phyloP scores from a whole-genome alignment of 2,888 invertebrate species.

The Drosophila macrospina region DNA sequence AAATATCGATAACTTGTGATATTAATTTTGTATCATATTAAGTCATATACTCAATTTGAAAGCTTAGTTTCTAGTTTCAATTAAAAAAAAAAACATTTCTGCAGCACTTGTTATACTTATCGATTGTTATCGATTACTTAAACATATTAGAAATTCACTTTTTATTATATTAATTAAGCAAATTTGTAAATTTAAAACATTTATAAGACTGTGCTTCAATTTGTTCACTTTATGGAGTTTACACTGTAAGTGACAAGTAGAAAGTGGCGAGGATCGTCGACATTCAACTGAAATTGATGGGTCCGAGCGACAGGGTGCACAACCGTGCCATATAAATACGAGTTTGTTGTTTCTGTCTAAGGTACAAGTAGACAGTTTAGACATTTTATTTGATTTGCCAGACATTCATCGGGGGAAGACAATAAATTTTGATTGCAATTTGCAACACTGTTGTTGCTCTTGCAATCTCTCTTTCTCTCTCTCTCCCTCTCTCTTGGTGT shows the following conservation, averaged over 20 bases:
- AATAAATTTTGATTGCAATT: constrained; percentile 73
- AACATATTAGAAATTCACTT: neutral
- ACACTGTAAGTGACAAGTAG: neutral
- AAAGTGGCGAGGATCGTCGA: constrained; percentile 12
- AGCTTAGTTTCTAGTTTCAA: too few relatives aligned
- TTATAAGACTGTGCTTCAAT: too few relatives aligned
- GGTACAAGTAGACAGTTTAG: constrained; percentile 53
- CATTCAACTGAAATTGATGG: constrained; percentile 53
- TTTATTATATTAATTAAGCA: neutral
- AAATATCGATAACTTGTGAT: constrained; percentile 1
- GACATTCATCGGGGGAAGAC: constrained; percentile 66
- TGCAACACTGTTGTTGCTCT: constrained; percentile 54
- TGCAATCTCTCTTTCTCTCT: neutral
- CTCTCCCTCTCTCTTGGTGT: neutral
- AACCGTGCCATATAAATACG: constrained; percentile 58
- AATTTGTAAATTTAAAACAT: neutral
- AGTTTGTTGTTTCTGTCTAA: constrained; percentile 29
- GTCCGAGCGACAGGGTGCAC: constrained; percentile 59
- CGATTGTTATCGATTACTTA: constrained; percentile 11
- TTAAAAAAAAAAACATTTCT: too few relatives aligned
- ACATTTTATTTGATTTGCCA: constrained; percentile 64
- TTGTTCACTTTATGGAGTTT: neutral
- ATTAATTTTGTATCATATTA: neutral
- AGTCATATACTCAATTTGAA: too few relatives aligned
- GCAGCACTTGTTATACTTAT: too few relatives aligned